These are phyloP conservation scores for Larimichthys crocea DNA, from an alignment of 2,113 vertebrate genomes.

Conservation along the genomic window DNA sequence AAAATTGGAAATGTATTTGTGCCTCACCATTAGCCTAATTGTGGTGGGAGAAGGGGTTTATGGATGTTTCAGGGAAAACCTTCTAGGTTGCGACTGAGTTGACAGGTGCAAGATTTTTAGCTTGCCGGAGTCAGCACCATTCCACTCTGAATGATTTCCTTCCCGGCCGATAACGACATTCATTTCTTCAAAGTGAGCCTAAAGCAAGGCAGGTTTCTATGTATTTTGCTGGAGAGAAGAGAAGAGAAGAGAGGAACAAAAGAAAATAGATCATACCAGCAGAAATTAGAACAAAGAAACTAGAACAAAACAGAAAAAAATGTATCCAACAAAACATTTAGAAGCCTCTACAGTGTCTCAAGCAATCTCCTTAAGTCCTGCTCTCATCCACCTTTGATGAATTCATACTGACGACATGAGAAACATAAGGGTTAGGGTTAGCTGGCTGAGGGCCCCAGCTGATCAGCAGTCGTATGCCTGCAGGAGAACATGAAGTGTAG, in stretches of 20 bases:
- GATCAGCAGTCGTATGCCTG: neutral
- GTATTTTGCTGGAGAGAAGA: slow-evolving; percentile 28
- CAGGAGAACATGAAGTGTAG: neutral
- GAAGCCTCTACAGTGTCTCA: neutral
- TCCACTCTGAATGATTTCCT: slow-evolving; percentile 35
- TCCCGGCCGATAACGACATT: slow-evolving; percentile 15
- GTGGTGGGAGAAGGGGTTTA: slow-evolving; percentile 7
- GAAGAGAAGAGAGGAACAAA: neutral
- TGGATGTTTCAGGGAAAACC: slow-evolving; percentile 24
- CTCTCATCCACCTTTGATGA: neutral
- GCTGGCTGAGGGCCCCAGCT: neutral
- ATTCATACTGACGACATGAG: neutral
- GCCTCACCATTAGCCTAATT: slow-evolving; percentile 62
- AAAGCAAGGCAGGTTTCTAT: slow-evolving; percentile 16
- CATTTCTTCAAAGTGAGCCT: slow-evolving; percentile 21
- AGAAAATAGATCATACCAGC: slow-evolving; percentile 10
- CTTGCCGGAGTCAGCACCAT: slow-evolving; percentile 56
- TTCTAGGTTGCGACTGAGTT: slow-evolving; percentile 14
- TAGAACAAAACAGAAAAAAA: slow-evolving; percentile 7
- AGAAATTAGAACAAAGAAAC: slow-evolving; percentile 39
- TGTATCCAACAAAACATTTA: neutral
- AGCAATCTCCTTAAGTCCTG: neutral
- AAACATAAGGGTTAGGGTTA: neutral
- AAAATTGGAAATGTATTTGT: slow-evolving; percentile 39
- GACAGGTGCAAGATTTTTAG: slow-evolving; percentile 49